Evolutionary conservation across 2,797 vertebrate species (phyloP).

Genomic region (Sebastes hubbsi): DNA sequence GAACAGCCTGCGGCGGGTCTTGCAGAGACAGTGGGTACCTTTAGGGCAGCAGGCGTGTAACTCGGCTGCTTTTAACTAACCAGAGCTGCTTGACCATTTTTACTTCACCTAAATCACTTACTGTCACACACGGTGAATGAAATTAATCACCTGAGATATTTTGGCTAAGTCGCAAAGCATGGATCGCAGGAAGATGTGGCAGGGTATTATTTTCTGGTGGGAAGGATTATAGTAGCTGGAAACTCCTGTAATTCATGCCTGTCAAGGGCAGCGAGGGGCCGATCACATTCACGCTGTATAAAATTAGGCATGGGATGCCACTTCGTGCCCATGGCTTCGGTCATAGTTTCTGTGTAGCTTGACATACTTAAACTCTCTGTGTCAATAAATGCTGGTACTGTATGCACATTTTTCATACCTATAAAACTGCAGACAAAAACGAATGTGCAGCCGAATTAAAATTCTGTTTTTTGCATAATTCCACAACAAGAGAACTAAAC

Average conservation of each 20-base stretch:
- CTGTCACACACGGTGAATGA: conserved; percentile 28
- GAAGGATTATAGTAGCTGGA: conserved; percentile 50
- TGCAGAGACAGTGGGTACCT: background rate
- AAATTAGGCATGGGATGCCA: conserved; percentile 41
- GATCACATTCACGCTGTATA: conserved; percentile 30
- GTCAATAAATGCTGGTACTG: background rate
- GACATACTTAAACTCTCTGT: background rate
- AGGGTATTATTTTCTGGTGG: conserved; percentile 67
- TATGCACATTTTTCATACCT: conserved; percentile 2
- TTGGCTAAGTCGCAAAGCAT: conserved; percentile 29
- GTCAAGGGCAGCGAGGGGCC: conserved; percentile 32
- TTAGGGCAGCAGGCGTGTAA: background rate
- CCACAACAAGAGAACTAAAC: conserved; percentile 9
- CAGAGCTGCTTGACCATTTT: conserved; percentile 26
- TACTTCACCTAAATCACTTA: conserved; percentile 27
- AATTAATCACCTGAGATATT: conserved; percentile 66
- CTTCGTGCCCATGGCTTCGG: background rate
- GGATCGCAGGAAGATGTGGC: conserved; percentile 48
- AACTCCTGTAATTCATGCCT: conserved; percentile 62
- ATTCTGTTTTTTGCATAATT: conserved; percentile 10
- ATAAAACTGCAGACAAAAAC: conserved; percentile 1
- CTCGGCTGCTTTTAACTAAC: conserved; percentile 30
- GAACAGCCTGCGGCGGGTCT: background rate
- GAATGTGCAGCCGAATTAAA: background rate
- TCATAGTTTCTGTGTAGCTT: conserved; percentile 15